These are phyloP conservation scores for Megatriorchis doriae DNA, from an alignment of 2,113 vertebrate species.

Conservation along the genomic window DNA sequence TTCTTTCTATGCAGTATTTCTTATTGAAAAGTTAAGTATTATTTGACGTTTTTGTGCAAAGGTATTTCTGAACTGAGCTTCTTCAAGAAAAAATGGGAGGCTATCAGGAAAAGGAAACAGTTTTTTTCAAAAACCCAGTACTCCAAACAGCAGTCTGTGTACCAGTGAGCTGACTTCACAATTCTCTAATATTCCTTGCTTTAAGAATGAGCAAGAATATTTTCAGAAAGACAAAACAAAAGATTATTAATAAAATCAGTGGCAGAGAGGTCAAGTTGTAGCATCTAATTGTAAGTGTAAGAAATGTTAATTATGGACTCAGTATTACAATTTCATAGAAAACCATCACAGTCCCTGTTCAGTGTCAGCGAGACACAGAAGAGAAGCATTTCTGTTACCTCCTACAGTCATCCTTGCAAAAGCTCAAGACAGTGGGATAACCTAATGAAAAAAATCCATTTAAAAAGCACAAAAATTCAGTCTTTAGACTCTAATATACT, in stretches of 20 bases:
- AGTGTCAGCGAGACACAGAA: background rate
- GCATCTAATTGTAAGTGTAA: background rate
- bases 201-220: background rate
- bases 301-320: background rate
- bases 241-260: background rate
- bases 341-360: background rate
- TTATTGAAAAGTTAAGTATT: background rate
- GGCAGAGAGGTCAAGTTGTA: background rate
- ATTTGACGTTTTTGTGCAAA: background rate
- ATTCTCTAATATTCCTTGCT: background rate
- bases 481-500: background rate
- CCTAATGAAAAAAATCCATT: background rate
- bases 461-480: background rate
- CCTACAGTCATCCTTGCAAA: background rate
- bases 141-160: background rate
- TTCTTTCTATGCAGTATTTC: background rate
- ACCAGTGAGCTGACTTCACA: background rate
- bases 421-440: background rate
- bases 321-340: background rate
- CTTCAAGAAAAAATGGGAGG: background rate
- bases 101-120: background rate
- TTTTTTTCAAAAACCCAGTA: background rate
- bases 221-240: background rate
- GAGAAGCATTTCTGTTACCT: background rate
- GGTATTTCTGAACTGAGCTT: background rate